These are phyloP conservation scores for Limenitis camilla DNA, from an alignment of 2,888 invertebrate genomes.

Conservation along the genomic window DNA sequence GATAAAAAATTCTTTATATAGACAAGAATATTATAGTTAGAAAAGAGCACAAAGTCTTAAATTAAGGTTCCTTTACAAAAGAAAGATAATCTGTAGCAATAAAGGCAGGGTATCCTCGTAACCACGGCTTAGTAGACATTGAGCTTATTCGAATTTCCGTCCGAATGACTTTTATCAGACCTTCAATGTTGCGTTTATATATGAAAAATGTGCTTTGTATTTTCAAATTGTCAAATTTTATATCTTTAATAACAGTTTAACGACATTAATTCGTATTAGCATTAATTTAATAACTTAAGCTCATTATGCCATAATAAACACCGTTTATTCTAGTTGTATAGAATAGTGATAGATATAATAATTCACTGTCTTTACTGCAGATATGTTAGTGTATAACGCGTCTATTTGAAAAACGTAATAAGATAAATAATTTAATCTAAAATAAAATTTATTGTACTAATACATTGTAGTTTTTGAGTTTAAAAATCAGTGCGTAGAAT, in stretches of 20 bases:
- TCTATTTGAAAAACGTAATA: too few species aligned
- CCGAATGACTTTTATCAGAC: slow-evolving; percentile 35
- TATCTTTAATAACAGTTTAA: too few species aligned
- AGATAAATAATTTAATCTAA: too few species aligned
- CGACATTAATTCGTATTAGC: too few species aligned
- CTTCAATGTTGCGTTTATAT: slow-evolving; percentile 13
- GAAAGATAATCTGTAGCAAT: slow-evolving; percentile 19
- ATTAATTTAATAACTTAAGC: too few species aligned
- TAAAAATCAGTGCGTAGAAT: slow-evolving; percentile 15
- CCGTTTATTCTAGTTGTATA: not conserved
- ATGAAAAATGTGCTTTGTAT: slow-evolving; percentile 2
- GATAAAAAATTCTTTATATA: too few species aligned
- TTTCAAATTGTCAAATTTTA: too few species aligned
- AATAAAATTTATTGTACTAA: too few species aligned
- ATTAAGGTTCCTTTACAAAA: slow-evolving; percentile 15
- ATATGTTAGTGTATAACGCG: too few species aligned
- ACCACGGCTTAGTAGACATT: slow-evolving; percentile 32
- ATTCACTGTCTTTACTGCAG: too few species aligned
- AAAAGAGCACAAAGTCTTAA: not conserved
- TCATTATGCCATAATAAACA: too few species aligned
- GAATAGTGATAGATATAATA: not conserved
- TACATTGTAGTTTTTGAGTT: too few species aligned
- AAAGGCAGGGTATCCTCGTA: slow-evolving; percentile 28
- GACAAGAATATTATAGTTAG: slow-evolving; percentile 1
- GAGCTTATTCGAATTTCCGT: slow-evolving; percentile 43